These are phyloP conservation scores for Microchrysa polita DNA, from an alignment of 2,888 invertebrate species.

Conservation along the genomic window DNA sequence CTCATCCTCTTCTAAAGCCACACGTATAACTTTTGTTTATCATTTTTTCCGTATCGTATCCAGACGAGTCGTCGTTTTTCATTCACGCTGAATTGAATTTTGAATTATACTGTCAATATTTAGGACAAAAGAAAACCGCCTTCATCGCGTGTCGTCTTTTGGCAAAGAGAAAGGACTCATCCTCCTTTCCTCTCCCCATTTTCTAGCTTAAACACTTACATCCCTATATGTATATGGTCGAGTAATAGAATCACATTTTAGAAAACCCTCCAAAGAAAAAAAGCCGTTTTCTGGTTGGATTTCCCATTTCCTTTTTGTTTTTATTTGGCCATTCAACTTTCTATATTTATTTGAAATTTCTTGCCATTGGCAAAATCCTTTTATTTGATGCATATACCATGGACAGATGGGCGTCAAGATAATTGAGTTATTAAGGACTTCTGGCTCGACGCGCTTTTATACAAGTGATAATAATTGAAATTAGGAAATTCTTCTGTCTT, in stretches of 20 bases:
- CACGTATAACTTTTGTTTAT: background rate
- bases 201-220: too few relatives aligned
- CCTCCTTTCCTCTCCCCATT: too few relatives aligned
- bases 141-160: conserved; percentile 2
- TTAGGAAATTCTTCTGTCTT: background rate
- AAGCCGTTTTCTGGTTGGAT: too few relatives aligned
- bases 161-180: background rate
- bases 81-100: conserved; percentile 8
- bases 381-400: conserved; percentile 9
- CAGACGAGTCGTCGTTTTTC: too few relatives aligned
- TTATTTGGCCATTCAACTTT: background rate
- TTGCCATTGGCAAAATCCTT: background rate
- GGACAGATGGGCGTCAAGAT: conserved; percentile 36
- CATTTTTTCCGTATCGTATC: background rate
- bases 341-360: background rate
- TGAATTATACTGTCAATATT: conserved; percentile 21
- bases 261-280: too few relatives aligned
- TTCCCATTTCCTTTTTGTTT: background rate
- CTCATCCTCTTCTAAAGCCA: background rate
- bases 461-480: background rate
- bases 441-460: conserved; percentile 21
- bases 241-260: too few relatives aligned
- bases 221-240: too few relatives aligned
- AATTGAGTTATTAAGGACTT: conserved; percentile 27
- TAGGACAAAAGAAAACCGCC: conserved; percentile 16